A percentile compares a stretch with the other conserved stretches of the same genome.
phyloP scores from a whole-genome alignment of 2,113 vertebrate species.

The Chaetodon trifascialis region DNA sequence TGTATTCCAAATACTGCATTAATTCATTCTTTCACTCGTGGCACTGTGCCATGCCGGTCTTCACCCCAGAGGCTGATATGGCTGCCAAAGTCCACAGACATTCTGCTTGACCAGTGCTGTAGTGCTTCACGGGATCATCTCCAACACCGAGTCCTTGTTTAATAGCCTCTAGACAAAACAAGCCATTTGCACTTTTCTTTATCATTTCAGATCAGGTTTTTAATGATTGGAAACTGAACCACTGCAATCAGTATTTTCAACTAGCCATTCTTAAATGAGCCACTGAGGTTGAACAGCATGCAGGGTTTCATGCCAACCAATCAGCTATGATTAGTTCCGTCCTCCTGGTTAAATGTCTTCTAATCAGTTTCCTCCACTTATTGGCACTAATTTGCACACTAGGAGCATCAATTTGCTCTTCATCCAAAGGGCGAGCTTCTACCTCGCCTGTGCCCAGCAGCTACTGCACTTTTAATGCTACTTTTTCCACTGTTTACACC shows the following conservation, averaged over 20 bases:
- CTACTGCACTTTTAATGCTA: not conserved
- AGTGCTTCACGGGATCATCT: not conserved
- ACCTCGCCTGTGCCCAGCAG: not conserved
- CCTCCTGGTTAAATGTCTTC: conserved; percentile 14
- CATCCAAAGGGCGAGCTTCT: not conserved
- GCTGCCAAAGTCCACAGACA: conserved; percentile 12
- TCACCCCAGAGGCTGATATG: not conserved
- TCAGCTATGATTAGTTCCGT: conserved; percentile 32
- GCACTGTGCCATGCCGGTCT: not conserved
- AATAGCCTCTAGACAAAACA: not conserved
- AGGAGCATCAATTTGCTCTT: conserved; percentile 27
- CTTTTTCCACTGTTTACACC: not conserved
- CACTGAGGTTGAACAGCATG: not conserved
- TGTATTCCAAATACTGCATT: not conserved
- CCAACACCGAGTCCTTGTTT: not conserved
- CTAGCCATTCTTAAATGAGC: not conserved
- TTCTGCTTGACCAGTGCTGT: not conserved
- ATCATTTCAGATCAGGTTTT: not conserved
- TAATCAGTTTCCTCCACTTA: conserved; percentile 51
- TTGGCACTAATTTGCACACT: conserved; percentile 38
- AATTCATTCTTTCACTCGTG: not conserved
- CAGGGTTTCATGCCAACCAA: not conserved
- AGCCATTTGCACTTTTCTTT: not conserved
- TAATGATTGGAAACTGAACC: not conserved
- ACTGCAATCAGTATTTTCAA: not conserved